phyloP scores from a whole-genome alignment of 2,888 invertebrate species.

The Pristionchus exspectatus region DNA sequence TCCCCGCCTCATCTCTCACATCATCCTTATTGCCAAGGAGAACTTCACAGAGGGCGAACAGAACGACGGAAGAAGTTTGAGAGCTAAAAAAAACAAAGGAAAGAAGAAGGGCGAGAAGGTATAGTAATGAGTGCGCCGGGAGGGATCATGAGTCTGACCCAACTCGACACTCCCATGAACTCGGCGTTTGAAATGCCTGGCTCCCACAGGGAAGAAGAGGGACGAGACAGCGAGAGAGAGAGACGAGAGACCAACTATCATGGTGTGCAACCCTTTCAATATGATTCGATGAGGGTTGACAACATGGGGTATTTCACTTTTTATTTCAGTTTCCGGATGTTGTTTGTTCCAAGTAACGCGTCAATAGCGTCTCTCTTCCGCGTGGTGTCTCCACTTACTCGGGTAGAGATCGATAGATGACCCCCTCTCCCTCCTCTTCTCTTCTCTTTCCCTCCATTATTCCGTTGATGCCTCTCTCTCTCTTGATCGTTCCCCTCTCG shows the following conservation, averaged over 20 bases:
- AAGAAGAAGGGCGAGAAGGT: not conserved
- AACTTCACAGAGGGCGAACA: not conserved
- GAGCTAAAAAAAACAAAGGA: not conserved
- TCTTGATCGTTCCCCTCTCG: constrained; percentile 28
- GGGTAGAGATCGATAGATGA: constrained; percentile 43
- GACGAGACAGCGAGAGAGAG: constrained; percentile 36
- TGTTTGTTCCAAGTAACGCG: not conserved
- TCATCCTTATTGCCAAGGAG: not conserved
- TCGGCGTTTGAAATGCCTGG: not conserved
- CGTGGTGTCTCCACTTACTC: not conserved
- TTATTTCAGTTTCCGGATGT: constrained; percentile 15
- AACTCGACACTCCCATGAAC: not conserved
- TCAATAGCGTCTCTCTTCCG: not conserved
- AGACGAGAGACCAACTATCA: constrained; percentile 57
- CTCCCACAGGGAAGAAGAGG: constrained; percentile 11
- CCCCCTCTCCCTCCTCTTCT: not conserved
- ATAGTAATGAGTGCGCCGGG: not conserved
- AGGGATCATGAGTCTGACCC: constrained; percentile 18
- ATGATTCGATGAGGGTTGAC: constrained; percentile 36
- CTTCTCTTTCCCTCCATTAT: not conserved
- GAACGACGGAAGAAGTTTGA: not conserved
- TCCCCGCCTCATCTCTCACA: not conserved
- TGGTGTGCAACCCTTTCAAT: constrained; percentile 20
- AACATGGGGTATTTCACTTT: constrained; percentile 22
- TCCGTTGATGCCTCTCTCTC: constrained; percentile 17